Evolutionary conservation across 2,888 invertebrate species (phyloP).

Genomic region (Nasonovia ribisnigri): DNA sequence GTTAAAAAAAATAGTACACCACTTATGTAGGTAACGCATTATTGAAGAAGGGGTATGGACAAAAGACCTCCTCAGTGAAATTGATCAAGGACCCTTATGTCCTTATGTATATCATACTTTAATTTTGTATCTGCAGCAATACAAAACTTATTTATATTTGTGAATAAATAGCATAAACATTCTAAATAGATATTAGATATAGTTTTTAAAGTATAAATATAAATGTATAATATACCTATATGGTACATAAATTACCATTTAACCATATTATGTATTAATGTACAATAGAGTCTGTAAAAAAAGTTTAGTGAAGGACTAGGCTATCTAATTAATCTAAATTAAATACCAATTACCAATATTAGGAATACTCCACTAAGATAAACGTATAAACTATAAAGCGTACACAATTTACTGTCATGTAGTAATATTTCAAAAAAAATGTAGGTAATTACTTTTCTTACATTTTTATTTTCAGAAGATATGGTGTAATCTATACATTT

Average conservation of each 20-base stretch:
- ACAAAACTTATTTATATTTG: background rate
- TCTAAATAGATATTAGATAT: background rate
- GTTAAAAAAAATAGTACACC: background rate
- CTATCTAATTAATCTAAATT: background rate
- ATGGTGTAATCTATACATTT: background rate
- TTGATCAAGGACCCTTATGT: background rate
- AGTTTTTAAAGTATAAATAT: background rate
- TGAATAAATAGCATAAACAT: background rate
- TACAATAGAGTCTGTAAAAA: background rate
- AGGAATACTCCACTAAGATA: background rate
- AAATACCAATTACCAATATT: background rate
- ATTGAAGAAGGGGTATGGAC: background rate
- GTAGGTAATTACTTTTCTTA: background rate
- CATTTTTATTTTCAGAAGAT: background rate
- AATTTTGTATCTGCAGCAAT: background rate
- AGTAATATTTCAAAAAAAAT: background rate
- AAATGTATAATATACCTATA: background rate
- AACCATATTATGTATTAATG: background rate
- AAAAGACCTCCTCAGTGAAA: background rate
- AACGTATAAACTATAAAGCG: background rate
- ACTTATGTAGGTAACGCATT: background rate
- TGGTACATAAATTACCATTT: too few species aligned
- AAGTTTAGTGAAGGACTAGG: background rate
- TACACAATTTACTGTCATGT: background rate
- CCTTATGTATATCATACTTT: background rate